Percentiles rank a stretch among this genome's conserved stretches.
Evolutionary conservation across 2,888 invertebrate species (phyloP).

Genomic region (Dendrolimus houi): DNA sequence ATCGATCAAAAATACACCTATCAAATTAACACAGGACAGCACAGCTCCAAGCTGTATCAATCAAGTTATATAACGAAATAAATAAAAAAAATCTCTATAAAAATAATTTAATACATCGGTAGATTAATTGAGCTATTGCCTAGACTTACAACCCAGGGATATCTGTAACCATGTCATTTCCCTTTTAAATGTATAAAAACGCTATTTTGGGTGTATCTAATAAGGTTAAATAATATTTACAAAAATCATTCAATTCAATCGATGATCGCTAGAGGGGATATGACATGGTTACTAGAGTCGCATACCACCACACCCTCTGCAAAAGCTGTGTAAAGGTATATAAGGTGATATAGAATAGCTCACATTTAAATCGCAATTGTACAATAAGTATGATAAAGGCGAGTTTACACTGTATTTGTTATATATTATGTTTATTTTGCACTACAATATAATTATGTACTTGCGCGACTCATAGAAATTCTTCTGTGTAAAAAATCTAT

Average conservation of each 20-base stretch:
- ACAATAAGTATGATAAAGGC: conserved; percentile 15
- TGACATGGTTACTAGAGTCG: conserved; percentile 67
- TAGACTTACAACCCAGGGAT: conserved; percentile 71
- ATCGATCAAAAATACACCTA: conserved; percentile 48
- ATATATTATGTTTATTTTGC: no score
- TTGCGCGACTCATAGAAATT: no score
- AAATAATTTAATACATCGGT: conserved; percentile 24
- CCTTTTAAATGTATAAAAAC: conserved; percentile 16
- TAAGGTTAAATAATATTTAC: conserved; percentile 50
- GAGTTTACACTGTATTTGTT: no score
- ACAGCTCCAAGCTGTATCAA: conserved; percentile 65
- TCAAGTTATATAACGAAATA: conserved; percentile 50
- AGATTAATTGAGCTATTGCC: conserved; percentile 65
- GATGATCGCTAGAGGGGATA: conserved; percentile 21
- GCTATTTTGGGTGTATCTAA: conserved; percentile 26
- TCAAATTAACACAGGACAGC: conserved; percentile 48
- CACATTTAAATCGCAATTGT: conserved; percentile 26
- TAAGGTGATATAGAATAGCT: conserved; percentile 52
- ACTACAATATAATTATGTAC: no score
- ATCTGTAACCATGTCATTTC: conserved; percentile 64
- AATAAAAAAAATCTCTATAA: conserved; percentile 51
- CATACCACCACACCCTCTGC: conserved; percentile 67
- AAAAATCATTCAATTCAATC: conserved; percentile 33
- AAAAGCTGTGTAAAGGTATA: conserved; percentile 55
- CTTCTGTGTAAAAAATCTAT: no score